Base-by-base conservation (phyloP, 1,140 invertebrate genomes). In the Telenomus remus region DNA sequence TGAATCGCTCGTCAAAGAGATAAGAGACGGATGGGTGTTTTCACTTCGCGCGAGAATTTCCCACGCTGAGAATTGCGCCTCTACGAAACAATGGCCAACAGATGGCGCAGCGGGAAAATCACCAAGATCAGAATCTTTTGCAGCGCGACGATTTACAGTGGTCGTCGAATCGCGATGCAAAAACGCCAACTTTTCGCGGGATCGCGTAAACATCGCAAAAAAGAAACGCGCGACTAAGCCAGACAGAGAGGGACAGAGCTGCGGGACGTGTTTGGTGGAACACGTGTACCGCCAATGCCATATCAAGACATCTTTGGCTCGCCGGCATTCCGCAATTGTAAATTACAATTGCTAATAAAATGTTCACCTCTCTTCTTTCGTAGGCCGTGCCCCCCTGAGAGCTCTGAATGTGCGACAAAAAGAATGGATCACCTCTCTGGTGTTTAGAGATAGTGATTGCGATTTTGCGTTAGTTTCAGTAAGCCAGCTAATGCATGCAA, bases 271-370 rank as follows among this genome's bases (percentile, higher is more conserved):
- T 80, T 80, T 72, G 35, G 71, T 51, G 63, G 48, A 80, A 80
- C 80, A 80, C 76, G 76, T 79, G 81, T 84, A 80, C 71, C 74
- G 73, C 68, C 60, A 59, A 69, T 50, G 70, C 79, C 73, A 66
- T 84, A 84, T 82, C 80, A 81, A 79, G 73, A 75, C 73, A 82
- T 83, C 80, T 78, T 75, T 54, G 74, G 79, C 72, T 73, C 65
- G 71, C 70, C 57, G 61, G 75, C 79, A 82, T 83, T 83, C 80
- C 80, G 74, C 76, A 76, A 81, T 84, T 77, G 80, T 80, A 78
- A 80, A 84, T 82, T 84, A 84, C 79, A 84, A 84, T 84, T 84
- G 82, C 82, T 84, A 82, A 84, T 84, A 84, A 27, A 84, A 81
- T 78, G 74, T 69, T 73, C 68, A 46, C 15, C n/a, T 43, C n/a